Conservation (phyloP, 2,888 invertebrate species). For the Hirtodrosophila histrioides region DNA sequence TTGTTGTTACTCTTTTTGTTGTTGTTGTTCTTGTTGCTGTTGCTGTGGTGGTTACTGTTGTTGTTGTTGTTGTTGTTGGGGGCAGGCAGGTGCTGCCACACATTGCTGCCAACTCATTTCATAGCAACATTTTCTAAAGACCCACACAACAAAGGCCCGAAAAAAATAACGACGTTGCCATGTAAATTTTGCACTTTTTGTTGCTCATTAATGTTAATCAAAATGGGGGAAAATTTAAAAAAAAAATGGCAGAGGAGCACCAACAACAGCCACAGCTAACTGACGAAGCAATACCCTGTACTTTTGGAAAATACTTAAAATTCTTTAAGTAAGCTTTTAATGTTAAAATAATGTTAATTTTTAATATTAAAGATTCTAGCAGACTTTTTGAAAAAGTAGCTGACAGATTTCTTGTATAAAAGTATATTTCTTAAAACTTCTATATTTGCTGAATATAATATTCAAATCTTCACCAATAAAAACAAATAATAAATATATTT, state of each 20-base stretch:
- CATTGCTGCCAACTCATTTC: slow-evolving; percentile 64
- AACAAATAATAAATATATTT: no score
- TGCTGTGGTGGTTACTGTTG: slow-evolving; percentile 27
- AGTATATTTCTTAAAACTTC: no score
- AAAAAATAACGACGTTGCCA: slow-evolving; percentile 56
- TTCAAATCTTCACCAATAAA: no score
- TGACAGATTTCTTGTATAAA: no score
- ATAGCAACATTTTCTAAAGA: slow-evolving; percentile 62
- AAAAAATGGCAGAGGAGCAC: slow-evolving; percentile 8
- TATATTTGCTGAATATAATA: no score
- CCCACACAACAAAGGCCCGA: slow-evolving; percentile 48
- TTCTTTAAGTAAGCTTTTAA: no score
- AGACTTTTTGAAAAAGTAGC: no score
- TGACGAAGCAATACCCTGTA: slow-evolving; percentile 11
- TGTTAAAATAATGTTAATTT: no score
- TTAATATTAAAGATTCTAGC: no score
- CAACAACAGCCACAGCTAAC: slow-evolving; percentile 6
- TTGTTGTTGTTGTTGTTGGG: slow-evolving; percentile 30
- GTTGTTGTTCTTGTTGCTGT: slow-evolving; percentile 30
- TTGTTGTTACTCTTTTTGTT: slow-evolving; percentile 36
- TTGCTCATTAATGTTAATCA: slow-evolving; percentile 78
- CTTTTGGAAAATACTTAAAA: neutral
- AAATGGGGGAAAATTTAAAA: slow-evolving; percentile 46
- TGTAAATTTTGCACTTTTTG: slow-evolving; percentile 78
- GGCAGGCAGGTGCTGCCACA: slow-evolving; percentile 55